phyloP scores from a whole-genome alignment of 2,797 vertebrate genomes.

The Macropus fuliginosus region DNA sequence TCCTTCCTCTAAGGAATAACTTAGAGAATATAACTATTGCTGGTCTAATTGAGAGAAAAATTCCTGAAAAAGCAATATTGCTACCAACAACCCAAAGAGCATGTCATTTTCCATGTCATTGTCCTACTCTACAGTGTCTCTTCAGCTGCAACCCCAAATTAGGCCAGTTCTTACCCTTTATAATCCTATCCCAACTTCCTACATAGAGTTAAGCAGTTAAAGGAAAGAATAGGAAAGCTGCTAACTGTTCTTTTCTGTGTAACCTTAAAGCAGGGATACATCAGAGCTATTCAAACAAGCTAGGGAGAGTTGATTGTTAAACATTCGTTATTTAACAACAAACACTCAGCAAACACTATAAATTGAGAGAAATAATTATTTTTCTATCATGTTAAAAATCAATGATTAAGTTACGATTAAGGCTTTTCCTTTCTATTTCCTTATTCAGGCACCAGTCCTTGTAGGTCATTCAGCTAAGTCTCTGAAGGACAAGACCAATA shows the following conservation, averaged over 20 bases:
- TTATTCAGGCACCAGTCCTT: background rate
- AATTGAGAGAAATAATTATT: background rate
- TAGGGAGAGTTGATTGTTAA: background rate
- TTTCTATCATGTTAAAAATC: background rate
- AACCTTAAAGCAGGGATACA: constrained; percentile 3
- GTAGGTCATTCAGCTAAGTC: background rate
- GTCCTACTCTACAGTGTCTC: background rate
- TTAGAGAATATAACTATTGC: constrained; percentile 42
- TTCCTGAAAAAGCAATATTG: constrained; percentile 41
- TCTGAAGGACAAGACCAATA: background rate
- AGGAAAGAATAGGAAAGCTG: background rate
- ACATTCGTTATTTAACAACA: background rate
- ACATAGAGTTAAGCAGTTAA: background rate
- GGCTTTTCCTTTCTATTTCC: background rate
- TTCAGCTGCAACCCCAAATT: background rate
- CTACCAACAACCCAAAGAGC: background rate
- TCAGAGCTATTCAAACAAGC: background rate
- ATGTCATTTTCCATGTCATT: background rate
- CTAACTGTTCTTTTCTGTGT: background rate
- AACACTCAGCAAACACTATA: background rate
- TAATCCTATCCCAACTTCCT: background rate
- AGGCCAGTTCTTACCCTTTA: background rate
- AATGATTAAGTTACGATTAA: background rate
- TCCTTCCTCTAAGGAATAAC: constrained; percentile 56
- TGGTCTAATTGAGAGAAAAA: constrained; percentile 1